These are phyloP conservation scores for Phrynosoma platyrhinos DNA, from an alignment of 2,113 vertebrate species.

Conservation along the genomic window DNA sequence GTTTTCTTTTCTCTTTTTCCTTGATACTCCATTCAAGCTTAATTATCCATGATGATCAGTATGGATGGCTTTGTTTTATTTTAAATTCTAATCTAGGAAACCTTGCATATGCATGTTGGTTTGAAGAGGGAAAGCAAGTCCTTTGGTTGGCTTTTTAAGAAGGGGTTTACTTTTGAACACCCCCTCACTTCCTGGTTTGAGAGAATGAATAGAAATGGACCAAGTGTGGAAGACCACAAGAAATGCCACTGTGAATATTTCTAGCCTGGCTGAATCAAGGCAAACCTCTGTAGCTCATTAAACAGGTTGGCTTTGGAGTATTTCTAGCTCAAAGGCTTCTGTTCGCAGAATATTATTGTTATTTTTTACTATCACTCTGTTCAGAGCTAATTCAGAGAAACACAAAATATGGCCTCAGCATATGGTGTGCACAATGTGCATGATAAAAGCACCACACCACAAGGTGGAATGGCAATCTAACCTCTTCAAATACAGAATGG, in stretches of 20 bases:
- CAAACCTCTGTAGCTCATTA: constrained; percentile 11
- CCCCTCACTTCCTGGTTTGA: constrained; percentile 42
- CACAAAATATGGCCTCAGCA: background rate
- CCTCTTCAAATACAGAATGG: too few species aligned
- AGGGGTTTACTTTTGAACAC: constrained; percentile 25
- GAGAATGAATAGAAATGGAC: constrained; percentile 33
- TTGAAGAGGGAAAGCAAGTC: constrained; percentile 7
- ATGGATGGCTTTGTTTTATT: background rate
- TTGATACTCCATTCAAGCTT: background rate
- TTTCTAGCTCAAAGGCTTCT: background rate
- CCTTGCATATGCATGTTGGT: rapidly evolving
- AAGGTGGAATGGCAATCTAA: too few species aligned
- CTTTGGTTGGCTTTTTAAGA: constrained; percentile 26
- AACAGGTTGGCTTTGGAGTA: background rate
- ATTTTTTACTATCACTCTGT: background rate
- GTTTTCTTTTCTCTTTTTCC: background rate
- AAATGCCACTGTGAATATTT: constrained; percentile 22
- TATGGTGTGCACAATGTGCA: background rate
- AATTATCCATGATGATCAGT: constrained; percentile 5
- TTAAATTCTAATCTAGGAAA: constrained; percentile 23
- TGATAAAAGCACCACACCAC: background rate
- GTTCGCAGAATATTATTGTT: background rate
- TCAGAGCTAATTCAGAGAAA: background rate
- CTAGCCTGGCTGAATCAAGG: background rate
- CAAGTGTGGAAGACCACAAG: constrained; percentile 1